Evolutionary conservation across 2,888 invertebrate genomes (phyloP).

Genomic region (Caenorhabditis wallacei): DNA sequence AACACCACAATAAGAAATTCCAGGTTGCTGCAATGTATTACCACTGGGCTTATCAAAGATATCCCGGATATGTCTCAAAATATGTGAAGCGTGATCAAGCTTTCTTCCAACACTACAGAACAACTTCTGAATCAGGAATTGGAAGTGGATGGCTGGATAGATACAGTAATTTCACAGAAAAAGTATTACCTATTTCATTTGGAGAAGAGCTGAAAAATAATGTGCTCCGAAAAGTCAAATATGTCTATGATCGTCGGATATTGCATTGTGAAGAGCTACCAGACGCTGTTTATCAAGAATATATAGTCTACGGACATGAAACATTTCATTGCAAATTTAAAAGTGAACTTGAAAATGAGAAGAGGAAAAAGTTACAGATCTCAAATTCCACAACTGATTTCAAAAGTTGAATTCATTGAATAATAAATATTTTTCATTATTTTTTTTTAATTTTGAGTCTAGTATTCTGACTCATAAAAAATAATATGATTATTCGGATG

Average conservation of each 20-base stretch:
- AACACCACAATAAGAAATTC: too few species aligned
- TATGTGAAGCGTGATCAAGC: not conserved
- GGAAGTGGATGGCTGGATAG: constrained; percentile 10
- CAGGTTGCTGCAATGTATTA: constrained; percentile 46
- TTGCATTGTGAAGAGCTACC: constrained; percentile 39
- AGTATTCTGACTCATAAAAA: too few species aligned
- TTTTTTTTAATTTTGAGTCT: too few species aligned
- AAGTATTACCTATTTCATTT: not conserved
- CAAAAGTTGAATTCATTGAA: too few species aligned
- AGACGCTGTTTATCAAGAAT: constrained; percentile 30
- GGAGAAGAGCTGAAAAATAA: constrained; percentile 15
- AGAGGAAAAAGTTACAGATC: not conserved
- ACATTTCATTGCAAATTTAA: constrained; percentile 32
- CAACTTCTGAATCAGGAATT: not conserved
- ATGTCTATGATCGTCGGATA: constrained; percentile 29
- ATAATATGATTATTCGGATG: too few species aligned
- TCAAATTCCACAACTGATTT: not conserved
- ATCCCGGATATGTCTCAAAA: constrained; percentile 7
- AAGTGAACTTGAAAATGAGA: constrained; percentile 25
- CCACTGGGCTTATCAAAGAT: constrained; percentile 41
- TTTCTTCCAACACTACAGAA: constrained; percentile 14
- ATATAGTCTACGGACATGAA: constrained; percentile 35
- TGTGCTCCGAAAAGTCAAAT: constrained; percentile 37
- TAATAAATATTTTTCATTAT: not conserved
- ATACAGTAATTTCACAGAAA: not conserved